phyloP scores from a whole-genome alignment of 2,113 vertebrate species.

The Ciconia boyciana region DNA sequence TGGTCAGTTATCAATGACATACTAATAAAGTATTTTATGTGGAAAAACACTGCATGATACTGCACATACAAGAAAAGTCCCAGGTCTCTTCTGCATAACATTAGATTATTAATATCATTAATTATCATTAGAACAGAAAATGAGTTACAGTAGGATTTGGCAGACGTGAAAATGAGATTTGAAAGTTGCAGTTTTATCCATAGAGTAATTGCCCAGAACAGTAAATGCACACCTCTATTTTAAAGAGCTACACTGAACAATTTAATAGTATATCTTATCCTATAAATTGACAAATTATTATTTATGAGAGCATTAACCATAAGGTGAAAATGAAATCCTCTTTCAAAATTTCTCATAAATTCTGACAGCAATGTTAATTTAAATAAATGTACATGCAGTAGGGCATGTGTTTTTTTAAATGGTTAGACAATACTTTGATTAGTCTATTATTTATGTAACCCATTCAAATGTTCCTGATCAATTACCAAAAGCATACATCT shows the following conservation, averaged over 20 bases:
- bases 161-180: not conserved
- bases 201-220: not conserved
- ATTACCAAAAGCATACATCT: constrained; percentile 46
- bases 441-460: constrained; percentile 60
- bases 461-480: constrained; percentile 45
- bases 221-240: not conserved
- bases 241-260: not conserved
- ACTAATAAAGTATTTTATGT: not conserved
- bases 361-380: constrained; percentile 49
- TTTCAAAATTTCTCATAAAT: constrained; percentile 41
- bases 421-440: constrained; percentile 41
- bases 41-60: not conserved
- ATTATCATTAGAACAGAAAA: not conserved
- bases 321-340: constrained; percentile 47
- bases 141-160: not conserved
- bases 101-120: not conserved
- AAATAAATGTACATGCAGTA: constrained; percentile 43
- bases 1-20: not conserved
- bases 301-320: constrained; percentile 44
- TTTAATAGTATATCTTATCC: not conserved
- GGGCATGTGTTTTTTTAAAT: not conserved
- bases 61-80: not conserved
- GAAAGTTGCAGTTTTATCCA: not conserved
- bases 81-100: not conserved
- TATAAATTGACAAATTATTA: constrained; percentile 44